Base-by-base conservation (phyloP, 1,140 invertebrate species). In the Microplitis demolitor region DNA sequence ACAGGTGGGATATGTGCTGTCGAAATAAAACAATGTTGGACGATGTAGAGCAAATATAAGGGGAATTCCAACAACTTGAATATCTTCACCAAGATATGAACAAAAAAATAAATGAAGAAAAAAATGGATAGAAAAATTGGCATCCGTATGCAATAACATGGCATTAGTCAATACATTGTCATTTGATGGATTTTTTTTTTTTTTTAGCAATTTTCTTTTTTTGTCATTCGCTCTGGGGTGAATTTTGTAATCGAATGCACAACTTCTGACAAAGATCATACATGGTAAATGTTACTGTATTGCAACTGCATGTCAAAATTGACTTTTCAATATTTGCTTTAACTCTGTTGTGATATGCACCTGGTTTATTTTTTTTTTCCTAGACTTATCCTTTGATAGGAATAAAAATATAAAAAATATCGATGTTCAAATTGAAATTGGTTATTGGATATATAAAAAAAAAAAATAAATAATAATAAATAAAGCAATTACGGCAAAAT, bases 91-190 rank as follows among this genome's bases (percentile, higher is more conserved):
- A 53, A 9, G 31, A 34, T 11, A 5, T 9, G 67, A 24, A 50
- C 63, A 62, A 67, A 66, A 66, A 66, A 72, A 74, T 71, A 72
- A 76, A 73, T 64, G 70, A 62, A 62, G 37, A 50, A 72, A 79
- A 78, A 80, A 79, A 79, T 78, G 73, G 74, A 71, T 78, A 61
- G 8, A 72, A 74, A 56, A 79, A 81, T 80, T 73, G 78, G 78
- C 78, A 79, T 66, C 76, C 75, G 74, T 74, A 77, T 77, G 79
- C 79, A 78, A 80, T 81, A 80, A 79, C 74, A 61, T 66, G 67
- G 76, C 72, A 81, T 81, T 80, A 81, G 72, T 11, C 45, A 71
- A 37, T 45, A 34, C 34, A 50, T n/a, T 45, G 45, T 63, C 35
- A 37, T 50, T 71, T n/a, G 16, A 54, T 72, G 13, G 39, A 45